Conservation (phyloP, 2,888 invertebrate genomes). For the Conus canariensis region DNA sequence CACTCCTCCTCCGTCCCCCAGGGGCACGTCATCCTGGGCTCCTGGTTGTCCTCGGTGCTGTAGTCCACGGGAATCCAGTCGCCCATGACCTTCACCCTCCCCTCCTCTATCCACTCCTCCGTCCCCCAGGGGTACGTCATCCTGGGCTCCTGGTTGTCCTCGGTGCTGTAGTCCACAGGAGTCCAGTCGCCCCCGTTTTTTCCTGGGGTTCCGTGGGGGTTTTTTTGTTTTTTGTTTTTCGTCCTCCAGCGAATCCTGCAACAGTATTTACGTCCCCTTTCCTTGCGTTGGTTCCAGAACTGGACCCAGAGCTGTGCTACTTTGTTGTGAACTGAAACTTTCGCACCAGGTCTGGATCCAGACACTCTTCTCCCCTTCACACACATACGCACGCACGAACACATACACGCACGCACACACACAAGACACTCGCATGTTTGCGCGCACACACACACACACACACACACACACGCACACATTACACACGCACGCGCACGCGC, state of each 20-base stretch:
- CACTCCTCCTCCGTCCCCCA: background rate
- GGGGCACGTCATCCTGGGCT: background rate
- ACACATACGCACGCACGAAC: background rate
- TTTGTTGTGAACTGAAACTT: too few species aligned
- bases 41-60: background rate
- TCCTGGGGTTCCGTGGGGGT: too few species aligned
- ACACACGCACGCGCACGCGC: background rate
- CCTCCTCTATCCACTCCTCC: constrained; percentile 11
- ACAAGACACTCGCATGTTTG: background rate
- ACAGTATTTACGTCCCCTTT: too few species aligned
- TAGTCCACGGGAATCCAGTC: background rate
- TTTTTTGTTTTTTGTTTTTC: too few species aligned
- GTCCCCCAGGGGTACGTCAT: background rate
- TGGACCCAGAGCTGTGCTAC: too few species aligned
- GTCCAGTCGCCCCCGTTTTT: too few species aligned
- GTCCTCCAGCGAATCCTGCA: too few species aligned
- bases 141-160: background rate
- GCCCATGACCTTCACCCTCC: constrained; percentile 8
- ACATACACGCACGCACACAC: background rate
- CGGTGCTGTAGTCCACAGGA: background rate
- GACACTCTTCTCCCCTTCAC: background rate
- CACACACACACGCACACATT: background rate
- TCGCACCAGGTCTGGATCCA: too few species aligned
- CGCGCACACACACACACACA: background rate
- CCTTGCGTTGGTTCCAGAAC: too few species aligned